Evolutionary conservation across 2,888 invertebrate species (phyloP).

Genomic region (Trachelus stipa): DNA sequence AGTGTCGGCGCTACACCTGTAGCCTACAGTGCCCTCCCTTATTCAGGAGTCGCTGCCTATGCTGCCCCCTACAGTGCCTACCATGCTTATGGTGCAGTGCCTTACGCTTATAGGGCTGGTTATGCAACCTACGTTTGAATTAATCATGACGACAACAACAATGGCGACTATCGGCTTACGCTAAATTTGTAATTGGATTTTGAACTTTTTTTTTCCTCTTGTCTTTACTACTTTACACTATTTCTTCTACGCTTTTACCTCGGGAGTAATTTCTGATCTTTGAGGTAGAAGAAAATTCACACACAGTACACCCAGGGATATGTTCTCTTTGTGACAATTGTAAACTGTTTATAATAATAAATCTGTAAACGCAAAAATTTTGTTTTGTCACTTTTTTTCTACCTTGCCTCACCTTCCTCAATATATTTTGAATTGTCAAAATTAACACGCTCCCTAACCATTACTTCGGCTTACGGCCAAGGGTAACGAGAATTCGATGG

Average conservation of each 20-base stretch:
- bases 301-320: neutral
- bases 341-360: neutral
- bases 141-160: neutral
- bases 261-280: neutral
- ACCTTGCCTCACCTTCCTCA: neutral
- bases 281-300: neutral
- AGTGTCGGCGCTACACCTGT: slow-evolving; percentile 56
- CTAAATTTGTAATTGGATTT: neutral
- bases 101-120: slow-evolving; percentile 24
- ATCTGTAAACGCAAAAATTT: neutral
- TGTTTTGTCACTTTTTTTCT: neutral
- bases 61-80: slow-evolving; percentile 39
- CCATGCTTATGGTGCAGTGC: slow-evolving; percentile 40
- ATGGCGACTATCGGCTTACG: neutral
- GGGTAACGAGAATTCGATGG: neutral
- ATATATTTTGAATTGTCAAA: neutral
- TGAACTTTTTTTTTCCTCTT: neutral
- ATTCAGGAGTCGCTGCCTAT: slow-evolving; percentile 41
- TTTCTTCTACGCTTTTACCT: neutral
- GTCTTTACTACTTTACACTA: no score
- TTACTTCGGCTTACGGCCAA: neutral
- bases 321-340: neutral
- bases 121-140: neutral
- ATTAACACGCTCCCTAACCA: neutral
- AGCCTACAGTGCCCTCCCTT: slow-evolving; percentile 46